Evolutionary conservation across 2,797 vertebrate species (phyloP).

Genomic region (Cynopterus sphinx): DNA sequence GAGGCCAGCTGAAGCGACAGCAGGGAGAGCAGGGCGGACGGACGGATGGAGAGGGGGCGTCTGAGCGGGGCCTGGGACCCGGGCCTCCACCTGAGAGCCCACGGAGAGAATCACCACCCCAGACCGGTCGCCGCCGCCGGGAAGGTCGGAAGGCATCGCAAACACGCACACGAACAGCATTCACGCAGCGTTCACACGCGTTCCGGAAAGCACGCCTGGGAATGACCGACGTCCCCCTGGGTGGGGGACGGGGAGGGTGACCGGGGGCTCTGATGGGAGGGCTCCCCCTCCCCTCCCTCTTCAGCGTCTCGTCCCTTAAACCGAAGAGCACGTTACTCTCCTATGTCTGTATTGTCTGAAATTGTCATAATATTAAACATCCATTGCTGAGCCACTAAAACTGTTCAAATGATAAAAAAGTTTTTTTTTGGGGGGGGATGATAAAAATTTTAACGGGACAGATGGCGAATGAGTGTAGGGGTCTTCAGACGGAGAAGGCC

Average conservation of each 20-base stretch:
- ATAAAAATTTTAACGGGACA: not conserved
- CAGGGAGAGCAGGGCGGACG: not conserved
- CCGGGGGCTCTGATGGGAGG: not conserved
- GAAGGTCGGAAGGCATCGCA: not conserved
- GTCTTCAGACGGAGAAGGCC: not conserved
- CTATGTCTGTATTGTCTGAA: not conserved
- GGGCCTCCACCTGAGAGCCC: not conserved
- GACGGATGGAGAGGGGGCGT: fast-evolving
- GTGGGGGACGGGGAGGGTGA: fast-evolving
- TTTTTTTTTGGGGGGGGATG: too few relatives aligned
- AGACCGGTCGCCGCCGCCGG: not conserved
- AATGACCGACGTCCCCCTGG: not conserved
- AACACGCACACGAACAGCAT: not conserved
- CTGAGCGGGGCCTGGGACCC: not conserved
- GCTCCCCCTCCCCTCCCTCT: too few relatives aligned
- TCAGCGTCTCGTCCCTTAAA: not conserved
- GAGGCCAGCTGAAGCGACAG: not conserved
- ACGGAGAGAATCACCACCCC: not conserved
- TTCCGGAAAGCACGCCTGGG: not conserved
- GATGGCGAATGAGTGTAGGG: not conserved
- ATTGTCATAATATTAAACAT: not conserved
- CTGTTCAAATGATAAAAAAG: not conserved
- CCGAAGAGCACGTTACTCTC: not conserved
- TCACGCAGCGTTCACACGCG: not conserved
- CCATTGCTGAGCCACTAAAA: not conserved